Evolutionary conservation across 2,888 invertebrate species (phyloP).

Genomic region (Microplitis deprimator): DNA sequence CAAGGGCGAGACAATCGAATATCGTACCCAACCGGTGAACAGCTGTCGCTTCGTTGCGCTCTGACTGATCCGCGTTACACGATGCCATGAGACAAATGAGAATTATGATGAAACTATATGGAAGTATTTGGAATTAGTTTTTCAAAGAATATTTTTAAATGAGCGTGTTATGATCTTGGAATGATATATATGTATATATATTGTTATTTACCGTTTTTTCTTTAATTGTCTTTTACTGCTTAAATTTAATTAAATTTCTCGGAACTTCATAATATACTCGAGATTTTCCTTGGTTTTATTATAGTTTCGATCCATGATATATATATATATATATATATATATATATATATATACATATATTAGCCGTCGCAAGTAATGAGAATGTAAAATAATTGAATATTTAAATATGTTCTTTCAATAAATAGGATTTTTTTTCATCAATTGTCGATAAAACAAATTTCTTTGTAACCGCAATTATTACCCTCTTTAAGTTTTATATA

Average conservation of each 20-base stretch:
- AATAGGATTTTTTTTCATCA: background rate
- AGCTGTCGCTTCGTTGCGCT: constrained; percentile 74
- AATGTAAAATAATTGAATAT: background rate
- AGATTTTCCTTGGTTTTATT: too few relatives aligned
- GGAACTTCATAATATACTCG: too few relatives aligned
- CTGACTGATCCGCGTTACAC: constrained; percentile 63
- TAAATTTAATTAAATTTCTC: too few relatives aligned
- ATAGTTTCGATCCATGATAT: too few relatives aligned
- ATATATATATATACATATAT: background rate
- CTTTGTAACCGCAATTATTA: background rate
- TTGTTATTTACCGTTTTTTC: background rate
- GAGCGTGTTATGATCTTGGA: background rate
- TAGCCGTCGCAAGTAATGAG: background rate
- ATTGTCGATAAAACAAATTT: constrained; percentile 4
- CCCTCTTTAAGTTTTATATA: background rate
- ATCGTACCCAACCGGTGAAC: constrained; percentile 72
- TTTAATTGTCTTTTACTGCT: too few relatives aligned
- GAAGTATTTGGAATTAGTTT: constrained; percentile 15
- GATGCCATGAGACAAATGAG: constrained; percentile 54
- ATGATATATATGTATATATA: background rate
- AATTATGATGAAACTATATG: constrained; percentile 40
- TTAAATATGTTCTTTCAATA: background rate
- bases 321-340: too few relatives aligned
- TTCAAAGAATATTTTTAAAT: constrained; percentile 21
- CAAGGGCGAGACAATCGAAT: constrained; percentile 74